These are phyloP conservation scores for Rattus rattus DNA, from an alignment of 2,113 vertebrate genomes.

Conservation along the genomic window DNA sequence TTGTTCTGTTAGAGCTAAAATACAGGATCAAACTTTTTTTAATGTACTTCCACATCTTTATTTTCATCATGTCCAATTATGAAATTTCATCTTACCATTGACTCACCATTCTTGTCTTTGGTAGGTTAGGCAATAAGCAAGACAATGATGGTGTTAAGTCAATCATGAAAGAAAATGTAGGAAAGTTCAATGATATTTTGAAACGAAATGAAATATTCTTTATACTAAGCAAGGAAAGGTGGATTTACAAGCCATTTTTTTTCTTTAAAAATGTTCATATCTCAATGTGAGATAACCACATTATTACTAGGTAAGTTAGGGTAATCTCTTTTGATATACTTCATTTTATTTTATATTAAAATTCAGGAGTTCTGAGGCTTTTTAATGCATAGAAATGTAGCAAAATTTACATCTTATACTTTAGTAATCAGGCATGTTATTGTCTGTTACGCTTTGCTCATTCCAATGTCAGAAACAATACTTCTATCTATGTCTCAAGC, in stretches of 20 bases:
- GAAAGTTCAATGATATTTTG: slow-evolving; percentile 74
- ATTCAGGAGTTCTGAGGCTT: slow-evolving; percentile 84
- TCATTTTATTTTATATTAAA: slow-evolving; percentile 89
- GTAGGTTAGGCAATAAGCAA: slow-evolving; percentile 52
- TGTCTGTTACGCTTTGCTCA: slow-evolving; percentile 87
- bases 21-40: background rate
- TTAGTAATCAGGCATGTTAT: slow-evolving; percentile 88
- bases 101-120: slow-evolving; percentile 1
- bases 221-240: slow-evolving; percentile 72
- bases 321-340: slow-evolving; percentile 87
- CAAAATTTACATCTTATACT: slow-evolving; percentile 86
- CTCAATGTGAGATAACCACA: slow-evolving; percentile 78
- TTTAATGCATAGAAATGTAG: slow-evolving; percentile 89
- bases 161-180: background rate
- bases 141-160: slow-evolving; percentile 57
- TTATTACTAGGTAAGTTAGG: slow-evolving; percentile 83
- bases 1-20: slow-evolving; percentile 4
- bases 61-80: slow-evolving; percentile 21
- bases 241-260: slow-evolving; percentile 68
- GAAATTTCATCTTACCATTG: background rate
- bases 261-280: slow-evolving; percentile 78
- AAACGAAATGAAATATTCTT: slow-evolving; percentile 74
- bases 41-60: background rate
- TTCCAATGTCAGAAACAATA: slow-evolving; percentile 87
- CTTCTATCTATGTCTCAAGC: slow-evolving; percentile 82